A percentile compares a stretch with the other conserved stretches of the same genome.
Evolutionary conservation across 2,113 vertebrate species (phyloP).

Genomic region (Dendrocopos noguchii): DNA sequence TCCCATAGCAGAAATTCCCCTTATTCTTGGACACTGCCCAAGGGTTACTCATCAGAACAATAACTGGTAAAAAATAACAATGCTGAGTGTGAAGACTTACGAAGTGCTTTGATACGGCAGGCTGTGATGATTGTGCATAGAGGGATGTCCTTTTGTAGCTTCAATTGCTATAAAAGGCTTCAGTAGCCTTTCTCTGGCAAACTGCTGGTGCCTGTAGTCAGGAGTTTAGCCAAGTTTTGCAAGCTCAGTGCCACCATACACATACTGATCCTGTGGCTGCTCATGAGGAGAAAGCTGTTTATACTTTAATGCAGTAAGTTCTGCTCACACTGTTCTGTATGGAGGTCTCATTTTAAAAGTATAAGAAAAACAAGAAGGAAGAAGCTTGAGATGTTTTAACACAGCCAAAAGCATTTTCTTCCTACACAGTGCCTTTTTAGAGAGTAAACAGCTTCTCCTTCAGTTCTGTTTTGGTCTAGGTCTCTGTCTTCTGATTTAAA

Average conservation of each 20-base stretch:
- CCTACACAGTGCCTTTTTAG: constrained; percentile 41
- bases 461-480: constrained; percentile 55
- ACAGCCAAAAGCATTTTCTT: constrained; percentile 40
- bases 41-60: constrained; percentile 29
- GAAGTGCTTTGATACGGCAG: constrained; percentile 11
- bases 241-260: background rate
- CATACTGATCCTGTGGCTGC: background rate
- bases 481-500: constrained; percentile 61
- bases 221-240: background rate
- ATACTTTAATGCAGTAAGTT: background rate
- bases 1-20: background rate
- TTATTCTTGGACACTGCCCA: constrained; percentile 23
- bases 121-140: background rate
- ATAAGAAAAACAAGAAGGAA: constrained; percentile 1
- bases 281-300: constrained; percentile 8
- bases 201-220: rapidly evolving
- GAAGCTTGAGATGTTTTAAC: constrained; percentile 40
- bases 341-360: constrained; percentile 23
- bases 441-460: constrained; percentile 34
- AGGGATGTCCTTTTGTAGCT: background rate
- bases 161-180: constrained; percentile 27
- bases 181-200: background rate
- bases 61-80: constrained; percentile 22
- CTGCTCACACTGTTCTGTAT: background rate
- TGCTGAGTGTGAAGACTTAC: background rate